Percentiles rank a stretch among this genome's conserved stretches.
Evolutionary conservation across 2,888 invertebrate species (phyloP).

Genomic region (Cephus spinipes): DNA sequence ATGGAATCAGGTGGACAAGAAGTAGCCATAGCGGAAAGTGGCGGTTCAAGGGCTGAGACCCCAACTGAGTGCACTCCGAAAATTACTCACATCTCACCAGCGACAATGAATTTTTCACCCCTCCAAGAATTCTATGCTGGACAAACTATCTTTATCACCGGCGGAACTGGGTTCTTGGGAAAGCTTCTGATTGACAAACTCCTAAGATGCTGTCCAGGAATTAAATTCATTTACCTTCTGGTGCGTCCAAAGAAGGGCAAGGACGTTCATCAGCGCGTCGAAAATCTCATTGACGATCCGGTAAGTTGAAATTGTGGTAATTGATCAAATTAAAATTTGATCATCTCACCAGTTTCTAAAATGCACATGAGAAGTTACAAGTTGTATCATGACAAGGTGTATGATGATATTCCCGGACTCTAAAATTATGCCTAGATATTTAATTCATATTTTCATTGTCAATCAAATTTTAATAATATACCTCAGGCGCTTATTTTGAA

Average conservation of each 20-base stretch:
- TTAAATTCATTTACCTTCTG: slow-evolving; percentile 72
- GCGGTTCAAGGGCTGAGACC: slow-evolving; percentile 44
- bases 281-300: slow-evolving; percentile 68
- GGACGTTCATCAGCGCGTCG: slow-evolving; percentile 67
- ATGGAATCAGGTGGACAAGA: slow-evolving; percentile 62
- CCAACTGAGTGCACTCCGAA: slow-evolving; percentile 47
- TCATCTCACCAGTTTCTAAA: neutral
- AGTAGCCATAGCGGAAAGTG: slow-evolving; percentile 51
- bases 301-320: slow-evolving; percentile 38
- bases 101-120: slow-evolving; percentile 47
- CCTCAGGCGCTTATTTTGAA: neutral
- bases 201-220: slow-evolving; percentile 72
- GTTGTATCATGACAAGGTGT: no score
- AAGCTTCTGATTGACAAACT: slow-evolving; percentile 79
- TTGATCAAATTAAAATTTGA: neutral
- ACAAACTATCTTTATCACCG: slow-evolving; percentile 72
- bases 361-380: neutral
- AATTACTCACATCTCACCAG: slow-evolving; percentile 32
- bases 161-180: slow-evolving; percentile 77
- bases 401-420: no score
- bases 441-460: neutral
- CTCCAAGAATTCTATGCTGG: slow-evolving; percentile 69
- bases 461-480: neutral
- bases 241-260: slow-evolving; percentile 72
- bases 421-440: neutral